Evolutionary conservation across 2,113 vertebrate genomes (phyloP).

Genomic region (Psophia crepitans): DNA sequence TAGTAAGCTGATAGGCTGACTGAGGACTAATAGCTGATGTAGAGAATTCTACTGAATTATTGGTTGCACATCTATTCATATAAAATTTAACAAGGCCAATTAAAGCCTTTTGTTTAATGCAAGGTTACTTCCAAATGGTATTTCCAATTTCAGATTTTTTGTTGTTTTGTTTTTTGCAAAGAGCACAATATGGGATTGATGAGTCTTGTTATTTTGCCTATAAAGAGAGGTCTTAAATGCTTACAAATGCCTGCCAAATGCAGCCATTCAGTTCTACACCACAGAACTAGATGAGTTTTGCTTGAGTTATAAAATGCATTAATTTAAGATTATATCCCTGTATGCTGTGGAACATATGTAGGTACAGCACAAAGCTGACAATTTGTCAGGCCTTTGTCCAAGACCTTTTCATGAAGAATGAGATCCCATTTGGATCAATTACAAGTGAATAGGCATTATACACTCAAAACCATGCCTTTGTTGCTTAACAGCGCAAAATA

Average conservation of each 20-base stretch:
- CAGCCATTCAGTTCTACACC: conserved; percentile 57
- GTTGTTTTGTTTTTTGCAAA: background rate
- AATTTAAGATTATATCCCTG: conserved; percentile 63
- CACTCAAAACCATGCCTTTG: conserved; percentile 37
- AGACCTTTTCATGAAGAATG: conserved; percentile 50
- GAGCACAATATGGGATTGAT: conserved; percentile 43
- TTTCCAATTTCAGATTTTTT: background rate
- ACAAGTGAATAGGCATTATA: conserved; percentile 43
- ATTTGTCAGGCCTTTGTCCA: conserved; percentile 64
- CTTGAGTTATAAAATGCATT: conserved; percentile 62
- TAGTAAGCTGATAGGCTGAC: background rate
- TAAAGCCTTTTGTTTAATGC: background rate
- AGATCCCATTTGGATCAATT: conserved; percentile 63
- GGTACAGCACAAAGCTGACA: conserved; percentile 57
- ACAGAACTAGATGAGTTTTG: conserved; percentile 45
- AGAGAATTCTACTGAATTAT: background rate
- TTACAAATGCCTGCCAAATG: conserved; percentile 38
- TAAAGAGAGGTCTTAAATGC: conserved; percentile 49
- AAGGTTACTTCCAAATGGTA: background rate
- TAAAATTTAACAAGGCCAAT: background rate
- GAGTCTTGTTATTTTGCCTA: conserved; percentile 50
- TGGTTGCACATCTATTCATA: background rate
- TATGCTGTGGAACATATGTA: conserved; percentile 63
- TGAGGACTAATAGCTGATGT: background rate
- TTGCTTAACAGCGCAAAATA: conserved; percentile 56